These are phyloP conservation scores for Eulemur rufifrons DNA, from an alignment of 2,113 vertebrate species.

Conservation along the genomic window DNA sequence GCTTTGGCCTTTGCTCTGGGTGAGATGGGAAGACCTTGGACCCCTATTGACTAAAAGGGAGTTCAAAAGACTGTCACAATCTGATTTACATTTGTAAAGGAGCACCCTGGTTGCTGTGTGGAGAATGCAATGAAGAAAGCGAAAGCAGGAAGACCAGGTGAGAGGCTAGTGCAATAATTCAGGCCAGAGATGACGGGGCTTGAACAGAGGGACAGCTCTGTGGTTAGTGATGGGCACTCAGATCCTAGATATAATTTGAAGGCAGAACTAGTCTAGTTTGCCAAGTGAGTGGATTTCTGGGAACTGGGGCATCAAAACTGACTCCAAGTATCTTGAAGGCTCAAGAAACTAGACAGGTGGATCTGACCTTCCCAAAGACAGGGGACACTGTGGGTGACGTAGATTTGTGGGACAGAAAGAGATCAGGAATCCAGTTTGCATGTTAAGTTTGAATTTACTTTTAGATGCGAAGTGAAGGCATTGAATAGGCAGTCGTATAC, in stretches of 20 bases:
- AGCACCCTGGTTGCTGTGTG: not conserved
- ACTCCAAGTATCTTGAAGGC: not conserved
- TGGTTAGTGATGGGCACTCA: too few species aligned
- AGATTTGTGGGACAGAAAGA: not conserved
- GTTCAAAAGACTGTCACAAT: not conserved
- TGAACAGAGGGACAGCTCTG: not conserved
- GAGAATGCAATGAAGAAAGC: not conserved
- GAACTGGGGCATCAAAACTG: not conserved
- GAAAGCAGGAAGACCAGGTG: not conserved
- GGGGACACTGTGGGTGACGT: not conserved
- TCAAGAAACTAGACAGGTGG: not conserved
- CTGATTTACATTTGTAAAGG: not conserved
- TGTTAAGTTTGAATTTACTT: not conserved
- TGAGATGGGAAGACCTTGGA: not conserved
- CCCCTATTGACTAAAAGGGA: not conserved
- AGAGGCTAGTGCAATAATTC: not conserved
- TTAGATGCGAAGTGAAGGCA: not conserved
- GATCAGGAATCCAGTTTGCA: not conserved
- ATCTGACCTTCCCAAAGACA: not conserved
- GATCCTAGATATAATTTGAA: not conserved
- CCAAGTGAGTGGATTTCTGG: not conserved
- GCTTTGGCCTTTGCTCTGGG: not conserved
- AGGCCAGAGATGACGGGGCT: not conserved
- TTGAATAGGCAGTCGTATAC: not conserved
- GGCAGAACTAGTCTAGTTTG: not conserved